These are phyloP conservation scores for Perognathus longimembris DNA, from an alignment of 2,113 vertebrate genomes.

Conservation along the genomic window DNA sequence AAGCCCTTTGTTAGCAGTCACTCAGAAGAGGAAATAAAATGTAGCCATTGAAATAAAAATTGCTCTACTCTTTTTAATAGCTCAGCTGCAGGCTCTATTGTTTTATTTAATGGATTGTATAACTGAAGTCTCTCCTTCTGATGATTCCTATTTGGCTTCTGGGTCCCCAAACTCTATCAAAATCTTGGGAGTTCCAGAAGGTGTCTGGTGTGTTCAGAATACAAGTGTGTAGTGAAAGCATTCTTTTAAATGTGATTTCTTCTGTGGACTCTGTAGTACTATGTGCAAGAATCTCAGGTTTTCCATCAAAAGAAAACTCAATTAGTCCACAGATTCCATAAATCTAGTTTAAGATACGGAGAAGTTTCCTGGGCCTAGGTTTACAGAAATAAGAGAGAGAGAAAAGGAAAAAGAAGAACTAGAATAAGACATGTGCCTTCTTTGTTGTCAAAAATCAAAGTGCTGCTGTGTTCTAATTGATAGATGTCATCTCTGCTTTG, in stretches of 20 bases:
- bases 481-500: background rate
- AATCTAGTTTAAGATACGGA: background rate
- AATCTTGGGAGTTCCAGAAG: constrained; percentile 86
- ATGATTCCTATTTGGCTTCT: constrained; percentile 91
- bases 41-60: constrained; percentile 93
- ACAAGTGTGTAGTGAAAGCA: constrained; percentile 66
- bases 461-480: background rate
- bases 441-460: constrained; percentile 22
- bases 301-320: constrained; percentile 4
- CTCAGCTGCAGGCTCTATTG: constrained; percentile 93
- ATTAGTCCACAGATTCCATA: background rate
- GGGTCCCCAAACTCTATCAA: constrained; percentile 88
- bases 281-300: constrained; percentile 1
- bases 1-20: constrained; percentile 92
- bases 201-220: constrained; percentile 75
- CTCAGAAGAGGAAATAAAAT: constrained; percentile 94
- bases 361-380: constrained; percentile 29
- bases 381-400: background rate
- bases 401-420: background rate
- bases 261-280: background rate
- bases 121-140: constrained; percentile 91
- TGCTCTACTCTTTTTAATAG: constrained; percentile 93
- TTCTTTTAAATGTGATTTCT: constrained; percentile 59
- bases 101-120: constrained; percentile 93
- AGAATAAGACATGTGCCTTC: background rate